Evolutionary conservation across 1,140 invertebrate genomes (phyloP), one percentile per base, ranked within the genome.

Genomic region (Anthonomus grandis): DNA sequence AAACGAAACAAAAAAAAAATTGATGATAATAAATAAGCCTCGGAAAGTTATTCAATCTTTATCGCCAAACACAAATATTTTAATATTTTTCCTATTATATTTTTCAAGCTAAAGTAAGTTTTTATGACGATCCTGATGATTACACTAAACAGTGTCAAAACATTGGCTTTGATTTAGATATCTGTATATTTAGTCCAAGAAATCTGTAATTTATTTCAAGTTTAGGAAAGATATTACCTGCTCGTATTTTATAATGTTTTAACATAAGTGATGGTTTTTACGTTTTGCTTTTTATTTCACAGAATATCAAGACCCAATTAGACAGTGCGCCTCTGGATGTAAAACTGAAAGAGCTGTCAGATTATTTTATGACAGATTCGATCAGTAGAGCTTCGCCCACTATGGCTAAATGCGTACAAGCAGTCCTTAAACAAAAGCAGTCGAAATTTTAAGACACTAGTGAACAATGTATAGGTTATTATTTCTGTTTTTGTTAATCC

Each of bases 281-380:
- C 37, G 17, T 38, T 52, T 51, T 52, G 4, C 65, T 66, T n/a
- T n/a, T n/a, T n/a, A n/a, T n/a, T n/a, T n/a, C n/a, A 41, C 25
- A 68, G 66, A 60, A 57, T 38, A 36, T 53, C 9, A 58, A 57
- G 39, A 57, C 54, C 31, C 71, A 80, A 0, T 70, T 86, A 9
- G 75, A 79, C 6, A 74, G 76, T 55, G 77, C 82, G 21, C 81
- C 86, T 25, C 70, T 97, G 25, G 85, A 89, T 59, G 83, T 96
- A 0, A 84, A 87, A 63, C 80, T 90, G 51, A 89, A 87, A 70
- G 78, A 83, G 41, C 77, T 99, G 25, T 86, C 91, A 74, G 95
- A 99, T 74, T 99, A 92, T 78, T 99, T 92, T 75, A 98, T 99
- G 94, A 99, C 97, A 8, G 92, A 99, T 75, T 78, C 87, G 4